A percentile compares a stretch with the other conserved stretches of the same genome.
Conservation (phyloP, 2,113 vertebrate species). For the Neolamprologus falcicula region DNA sequence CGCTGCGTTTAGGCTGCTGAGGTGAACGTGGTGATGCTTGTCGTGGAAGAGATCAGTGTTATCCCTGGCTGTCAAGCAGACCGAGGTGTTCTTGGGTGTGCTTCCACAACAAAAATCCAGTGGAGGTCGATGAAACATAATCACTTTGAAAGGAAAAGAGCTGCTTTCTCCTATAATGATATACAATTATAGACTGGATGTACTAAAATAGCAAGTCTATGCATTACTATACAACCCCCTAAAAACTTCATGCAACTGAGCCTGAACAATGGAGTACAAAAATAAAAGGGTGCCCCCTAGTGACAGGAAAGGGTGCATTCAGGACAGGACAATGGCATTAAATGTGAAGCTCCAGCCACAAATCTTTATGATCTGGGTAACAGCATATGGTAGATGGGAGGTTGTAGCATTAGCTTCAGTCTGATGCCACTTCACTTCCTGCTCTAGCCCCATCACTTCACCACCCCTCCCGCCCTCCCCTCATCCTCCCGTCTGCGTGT, state of each 20-base stretch:
- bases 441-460: neutral
- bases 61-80: neutral
- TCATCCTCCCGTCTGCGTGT: neutral
- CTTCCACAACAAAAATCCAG: neutral
- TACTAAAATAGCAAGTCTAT: neutral
- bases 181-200: neutral
- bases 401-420: neutral
- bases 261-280: neutral
- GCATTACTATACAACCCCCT: neutral
- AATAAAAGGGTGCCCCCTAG: conserved; percentile 61
- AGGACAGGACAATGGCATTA: conserved; percentile 7
- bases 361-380: neutral
- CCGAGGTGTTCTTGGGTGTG: neutral
- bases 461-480: accelerated
- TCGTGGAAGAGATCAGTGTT: neutral
- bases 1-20: neutral
- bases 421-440: neutral
- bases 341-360: neutral
- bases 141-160: neutral
- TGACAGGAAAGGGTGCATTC: conserved; percentile 7
- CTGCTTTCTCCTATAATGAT: neutral
- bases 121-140: neutral
- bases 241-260: neutral
- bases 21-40: neutral
- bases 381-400: neutral